Percentiles rank a stretch among this genome's conserved stretches.
These are phyloP conservation scores for Cheilosia vulpina DNA, from an alignment of 2,888 invertebrate genomes.

Conservation along the genomic window DNA sequence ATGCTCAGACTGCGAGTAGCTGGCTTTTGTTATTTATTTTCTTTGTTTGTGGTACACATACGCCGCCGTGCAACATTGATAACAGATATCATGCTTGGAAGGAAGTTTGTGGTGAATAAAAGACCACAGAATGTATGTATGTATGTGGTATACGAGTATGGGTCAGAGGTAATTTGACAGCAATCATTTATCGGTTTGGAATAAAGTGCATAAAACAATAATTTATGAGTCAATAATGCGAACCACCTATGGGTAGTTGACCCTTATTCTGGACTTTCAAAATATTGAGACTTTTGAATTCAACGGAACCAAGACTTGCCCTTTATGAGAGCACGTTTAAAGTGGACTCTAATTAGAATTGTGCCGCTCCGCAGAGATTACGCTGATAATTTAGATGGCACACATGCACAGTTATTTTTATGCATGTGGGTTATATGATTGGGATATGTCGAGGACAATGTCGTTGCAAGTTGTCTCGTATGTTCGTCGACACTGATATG, in stretches of 20 bases:
- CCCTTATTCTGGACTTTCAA: too few relatives aligned
- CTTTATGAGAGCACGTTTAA: background rate
- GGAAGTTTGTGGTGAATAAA: conserved; percentile 9
- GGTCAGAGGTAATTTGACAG: conserved; percentile 46
- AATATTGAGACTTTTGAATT: background rate
- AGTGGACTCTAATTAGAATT: conserved; percentile 14
- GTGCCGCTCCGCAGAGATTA: conserved; percentile 9
- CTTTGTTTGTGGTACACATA: background rate
- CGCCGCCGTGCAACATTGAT: conserved; percentile 12
- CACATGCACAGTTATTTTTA: conserved; percentile 14
- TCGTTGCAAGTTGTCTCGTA: background rate
- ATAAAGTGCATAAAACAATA: background rate
- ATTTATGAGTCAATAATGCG: too few relatives aligned
- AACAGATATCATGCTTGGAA: conserved; percentile 5
- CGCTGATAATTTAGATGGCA: conserved; percentile 22
- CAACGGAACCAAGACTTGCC: background rate
- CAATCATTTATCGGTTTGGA: conserved; percentile 12
- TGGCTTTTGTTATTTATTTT: too few relatives aligned
- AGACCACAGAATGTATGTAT: conserved; percentile 33
- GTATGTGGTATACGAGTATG: conserved; percentile 27
- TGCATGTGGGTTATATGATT: conserved; percentile 50
- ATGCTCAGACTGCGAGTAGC: background rate
- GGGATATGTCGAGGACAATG: conserved; percentile 47
- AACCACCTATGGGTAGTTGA: too few relatives aligned
- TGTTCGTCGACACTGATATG: background rate